Percentiles rank a stretch among this genome's conserved stretches.
phyloP scores from a whole-genome alignment of 2,113 vertebrate species.

The Nyctibius bracteatus region DNA sequence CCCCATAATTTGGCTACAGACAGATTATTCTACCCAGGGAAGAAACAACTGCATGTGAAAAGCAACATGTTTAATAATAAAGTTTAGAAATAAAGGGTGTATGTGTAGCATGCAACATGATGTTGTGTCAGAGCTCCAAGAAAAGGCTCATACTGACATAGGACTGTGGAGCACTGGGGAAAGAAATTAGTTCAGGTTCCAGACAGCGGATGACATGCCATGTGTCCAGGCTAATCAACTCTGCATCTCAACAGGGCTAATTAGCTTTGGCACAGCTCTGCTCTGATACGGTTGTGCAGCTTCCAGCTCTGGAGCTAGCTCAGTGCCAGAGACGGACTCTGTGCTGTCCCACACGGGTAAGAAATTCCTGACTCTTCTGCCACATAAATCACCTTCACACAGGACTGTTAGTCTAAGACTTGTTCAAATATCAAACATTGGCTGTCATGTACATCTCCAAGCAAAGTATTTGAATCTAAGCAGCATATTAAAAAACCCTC shows the following conservation, averaged over 20 bases:
- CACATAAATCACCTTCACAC: neutral
- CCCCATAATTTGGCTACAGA: neutral
- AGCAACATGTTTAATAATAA: neutral
- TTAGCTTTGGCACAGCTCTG: conserved; percentile 42
- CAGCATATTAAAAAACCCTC: neutral
- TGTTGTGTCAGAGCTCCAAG: rapidly evolving
- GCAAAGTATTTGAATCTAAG: neutral
- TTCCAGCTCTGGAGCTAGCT: neutral
- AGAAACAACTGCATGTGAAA: neutral
- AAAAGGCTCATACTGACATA: neutral
- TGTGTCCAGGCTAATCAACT: conserved; percentile 14
- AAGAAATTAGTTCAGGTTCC: neutral
- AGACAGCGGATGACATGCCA: neutral
- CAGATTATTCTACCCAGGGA: neutral
- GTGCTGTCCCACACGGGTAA: neutral
- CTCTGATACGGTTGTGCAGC: neutral
- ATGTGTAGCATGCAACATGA: neutral
- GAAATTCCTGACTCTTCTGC: neutral
- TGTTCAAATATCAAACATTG: neutral
- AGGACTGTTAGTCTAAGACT: neutral
- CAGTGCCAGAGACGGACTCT: neutral
- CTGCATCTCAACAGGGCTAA: conserved; percentile 12
- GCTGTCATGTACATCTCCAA: neutral
- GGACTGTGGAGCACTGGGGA: neutral
- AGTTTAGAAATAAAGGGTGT: neutral